phyloP scores from a whole-genome alignment of 2,888 invertebrate species.

The Drosophila tripunctata region DNA sequence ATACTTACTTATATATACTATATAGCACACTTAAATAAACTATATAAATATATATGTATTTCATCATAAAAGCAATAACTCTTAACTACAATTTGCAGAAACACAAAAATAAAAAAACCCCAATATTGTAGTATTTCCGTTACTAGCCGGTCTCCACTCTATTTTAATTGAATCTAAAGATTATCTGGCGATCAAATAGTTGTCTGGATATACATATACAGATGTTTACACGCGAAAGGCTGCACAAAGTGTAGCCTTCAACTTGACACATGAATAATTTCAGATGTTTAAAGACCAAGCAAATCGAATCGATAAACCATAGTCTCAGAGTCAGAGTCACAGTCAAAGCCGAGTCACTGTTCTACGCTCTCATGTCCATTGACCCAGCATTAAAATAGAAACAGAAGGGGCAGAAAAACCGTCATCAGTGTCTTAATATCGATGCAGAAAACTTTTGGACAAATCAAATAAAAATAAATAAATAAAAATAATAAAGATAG shows the following conservation, averaged over 20 bases:
- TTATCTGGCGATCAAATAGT: conserved; percentile 61
- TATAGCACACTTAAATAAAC: conserved; percentile 23
- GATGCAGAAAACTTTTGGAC: conserved; percentile 36
- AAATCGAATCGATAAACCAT: conserved; percentile 54
- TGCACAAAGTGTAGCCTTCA: conserved; percentile 59
- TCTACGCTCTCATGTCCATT: conserved; percentile 62
- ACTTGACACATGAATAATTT: conserved; percentile 75
- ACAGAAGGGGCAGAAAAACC: conserved; percentile 45
- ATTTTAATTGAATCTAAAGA: conserved; percentile 56
- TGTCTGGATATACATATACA: conserved; percentile 30
- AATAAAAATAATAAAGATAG: conserved; percentile 16
- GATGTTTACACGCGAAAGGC: conserved; percentile 55
- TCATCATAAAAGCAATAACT: conserved; percentile 37
- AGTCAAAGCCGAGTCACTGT: conserved; percentile 17
- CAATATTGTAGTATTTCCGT: conserved; percentile 53
- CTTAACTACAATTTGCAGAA: conserved; percentile 12
- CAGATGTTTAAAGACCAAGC: conserved; percentile 47
- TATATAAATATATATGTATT: conserved; percentile 21
- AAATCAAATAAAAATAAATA: conserved; percentile 20
- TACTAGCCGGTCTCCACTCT: conserved; percentile 54
- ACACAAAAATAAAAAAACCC: conserved; percentile 3
- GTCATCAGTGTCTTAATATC: conserved; percentile 23
- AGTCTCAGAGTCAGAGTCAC: conserved; percentile 22
- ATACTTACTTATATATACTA: background rate
- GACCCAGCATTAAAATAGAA: conserved; percentile 67